Conservation (phyloP, 2,888 invertebrate genomes). For the Seira sanloemensis region DNA sequence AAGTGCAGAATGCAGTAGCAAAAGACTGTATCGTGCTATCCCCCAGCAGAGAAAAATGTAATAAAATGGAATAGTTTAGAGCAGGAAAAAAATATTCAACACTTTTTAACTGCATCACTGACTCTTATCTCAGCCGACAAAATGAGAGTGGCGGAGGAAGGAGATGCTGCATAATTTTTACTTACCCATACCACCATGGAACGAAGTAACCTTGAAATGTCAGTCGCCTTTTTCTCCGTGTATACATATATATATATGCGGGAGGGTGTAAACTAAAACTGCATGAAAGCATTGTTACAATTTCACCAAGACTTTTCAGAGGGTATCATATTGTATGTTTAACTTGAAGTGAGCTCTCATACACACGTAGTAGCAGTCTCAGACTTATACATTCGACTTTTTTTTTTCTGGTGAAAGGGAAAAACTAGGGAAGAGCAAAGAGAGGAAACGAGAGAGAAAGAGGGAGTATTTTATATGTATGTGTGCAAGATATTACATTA, state of each 20-base stretch:
- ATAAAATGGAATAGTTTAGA: neutral
- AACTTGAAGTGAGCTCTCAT: too few species aligned
- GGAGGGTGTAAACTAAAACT: conserved; percentile 6
- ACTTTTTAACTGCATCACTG: neutral
- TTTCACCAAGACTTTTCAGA: neutral
- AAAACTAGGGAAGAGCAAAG: conserved; percentile 15
- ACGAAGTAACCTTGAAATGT: conserved; percentile 49
- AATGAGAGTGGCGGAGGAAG: neutral
- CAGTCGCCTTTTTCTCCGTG: conserved; percentile 15
- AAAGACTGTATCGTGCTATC: neutral
- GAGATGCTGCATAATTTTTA: neutral
- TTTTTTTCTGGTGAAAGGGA: neutral
- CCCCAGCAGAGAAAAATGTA: neutral
- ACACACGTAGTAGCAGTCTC: too few species aligned
- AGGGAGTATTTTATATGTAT: neutral
- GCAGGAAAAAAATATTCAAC: neutral
- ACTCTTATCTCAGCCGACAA: neutral
- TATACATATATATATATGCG: too few species aligned
- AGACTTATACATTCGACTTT: too few species aligned
- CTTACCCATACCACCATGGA: neutral
- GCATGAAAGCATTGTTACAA: neutral
- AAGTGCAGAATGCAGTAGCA: too few species aligned
- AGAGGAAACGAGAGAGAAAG: conserved; percentile 21
- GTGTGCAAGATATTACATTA: too few species aligned
- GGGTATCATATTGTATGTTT: neutral